phyloP scores from a whole-genome alignment of 2,797 vertebrate genomes.

The Loriculus beryllinus region DNA sequence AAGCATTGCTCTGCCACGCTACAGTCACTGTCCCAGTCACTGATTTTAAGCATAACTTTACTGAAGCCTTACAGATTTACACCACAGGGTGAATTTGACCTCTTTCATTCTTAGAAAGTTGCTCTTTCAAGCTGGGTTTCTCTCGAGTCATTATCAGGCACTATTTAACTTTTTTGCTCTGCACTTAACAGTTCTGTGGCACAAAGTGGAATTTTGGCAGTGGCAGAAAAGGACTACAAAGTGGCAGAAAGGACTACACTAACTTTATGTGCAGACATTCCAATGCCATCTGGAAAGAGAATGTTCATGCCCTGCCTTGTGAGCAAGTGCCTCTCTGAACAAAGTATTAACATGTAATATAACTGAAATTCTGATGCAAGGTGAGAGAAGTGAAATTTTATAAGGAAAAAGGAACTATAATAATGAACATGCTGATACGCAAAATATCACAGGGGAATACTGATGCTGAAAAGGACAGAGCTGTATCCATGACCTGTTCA shows the following conservation, averaged over 20 bases:
- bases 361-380: not conserved
- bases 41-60: not conserved
- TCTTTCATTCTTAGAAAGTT: not conserved
- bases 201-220: no score
- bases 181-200: not conserved
- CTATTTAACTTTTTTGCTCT: not conserved
- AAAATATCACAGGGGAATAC: not conserved
- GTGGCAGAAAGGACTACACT: not conserved
- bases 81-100: not conserved
- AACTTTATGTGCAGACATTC: not conserved
- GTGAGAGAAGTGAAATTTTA: not conserved
- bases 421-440: not conserved
- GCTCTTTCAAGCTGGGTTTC: not conserved
- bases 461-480: not conserved
- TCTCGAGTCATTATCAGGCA: not conserved
- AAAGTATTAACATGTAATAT: not conserved
- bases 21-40: not conserved
- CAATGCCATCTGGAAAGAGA: not conserved
- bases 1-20: not conserved
- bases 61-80: not conserved
- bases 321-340: not conserved
- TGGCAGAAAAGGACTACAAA: no score
- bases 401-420: not conserved
- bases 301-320: not conserved
- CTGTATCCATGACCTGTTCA: not conserved